These are phyloP conservation scores for Megaptera novaeangliae DNA, from an alignment of 2,113 vertebrate species.

Conservation along the genomic window DNA sequence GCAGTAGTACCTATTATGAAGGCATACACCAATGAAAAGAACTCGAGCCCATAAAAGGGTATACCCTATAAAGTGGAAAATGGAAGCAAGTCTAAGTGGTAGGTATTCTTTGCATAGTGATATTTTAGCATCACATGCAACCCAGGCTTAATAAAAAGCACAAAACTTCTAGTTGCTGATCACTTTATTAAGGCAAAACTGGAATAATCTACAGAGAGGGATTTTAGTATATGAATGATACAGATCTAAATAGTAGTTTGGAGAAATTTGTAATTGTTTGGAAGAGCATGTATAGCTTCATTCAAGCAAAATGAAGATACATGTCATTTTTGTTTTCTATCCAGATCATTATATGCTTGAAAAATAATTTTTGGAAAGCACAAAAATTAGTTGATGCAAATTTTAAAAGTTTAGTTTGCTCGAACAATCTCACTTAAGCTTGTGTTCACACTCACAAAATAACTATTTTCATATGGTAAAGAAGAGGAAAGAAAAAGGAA, in stretches of 20 bases:
- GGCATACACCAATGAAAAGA: background rate
- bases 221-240: background rate
- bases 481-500: background rate
- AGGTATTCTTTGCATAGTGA: background rate
- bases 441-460: background rate
- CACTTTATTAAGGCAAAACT: background rate
- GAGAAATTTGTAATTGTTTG: background rate
- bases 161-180: background rate
- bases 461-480: background rate
- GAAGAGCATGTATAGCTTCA: background rate
- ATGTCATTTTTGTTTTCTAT: background rate
- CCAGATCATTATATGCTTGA: background rate
- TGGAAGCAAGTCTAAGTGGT: background rate
- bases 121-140: background rate
- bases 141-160: background rate
- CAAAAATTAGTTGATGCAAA: background rate
- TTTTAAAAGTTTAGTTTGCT: background rate
- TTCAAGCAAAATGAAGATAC: background rate
- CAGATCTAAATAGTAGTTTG: background rate
- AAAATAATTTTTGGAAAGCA: background rate
- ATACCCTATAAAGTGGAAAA: background rate
- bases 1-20: background rate
- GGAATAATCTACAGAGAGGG: background rate
- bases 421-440: background rate
- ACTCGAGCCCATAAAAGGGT: background rate